Conservation (phyloP, 2,113 vertebrate species). For the Pyxicephalus adspersus region DNA sequence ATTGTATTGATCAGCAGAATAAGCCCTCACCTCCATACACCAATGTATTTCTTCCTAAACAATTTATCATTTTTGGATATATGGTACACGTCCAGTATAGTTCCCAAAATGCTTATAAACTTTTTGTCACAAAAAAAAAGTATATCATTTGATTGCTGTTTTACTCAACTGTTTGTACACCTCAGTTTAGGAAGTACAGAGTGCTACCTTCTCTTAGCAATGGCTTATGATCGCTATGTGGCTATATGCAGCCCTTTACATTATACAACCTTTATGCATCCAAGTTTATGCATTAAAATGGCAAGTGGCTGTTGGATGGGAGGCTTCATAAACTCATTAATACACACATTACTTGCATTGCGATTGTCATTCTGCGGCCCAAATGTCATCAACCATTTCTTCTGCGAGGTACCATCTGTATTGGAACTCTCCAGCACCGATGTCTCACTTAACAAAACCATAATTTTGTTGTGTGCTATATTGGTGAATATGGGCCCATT, state of each 20-base stretch:
- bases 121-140: neutral
- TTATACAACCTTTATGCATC: conserved; percentile 16
- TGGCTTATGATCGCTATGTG: conserved; percentile 36
- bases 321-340: conserved; percentile 16
- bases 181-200: conserved; percentile 7
- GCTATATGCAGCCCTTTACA: conserved; percentile 30
- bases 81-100: conserved; percentile 1
- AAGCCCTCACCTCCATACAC: neutral
- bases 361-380: conserved; percentile 15
- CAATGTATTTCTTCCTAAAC: conserved; percentile 27
- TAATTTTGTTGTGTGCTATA: conserved; percentile 20
- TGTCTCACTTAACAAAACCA: neutral
- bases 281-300: neutral
- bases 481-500: conserved; percentile 31
- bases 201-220: conserved; percentile 16
- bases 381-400: conserved; percentile 30
- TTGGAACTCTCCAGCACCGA: conserved; percentile 1
- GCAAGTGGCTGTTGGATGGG: conserved; percentile 4
- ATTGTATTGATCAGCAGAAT: conserved; percentile 1
- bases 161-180: conserved; percentile 17
- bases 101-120: conserved; percentile 28
- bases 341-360: conserved; percentile 20
- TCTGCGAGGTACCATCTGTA: conserved; percentile 10
- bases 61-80: conserved; percentile 38
- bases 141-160: conserved; percentile 10